phyloP scores from a whole-genome alignment of 2,888 invertebrate genomes.

The Malthinus seriepunctatus region DNA sequence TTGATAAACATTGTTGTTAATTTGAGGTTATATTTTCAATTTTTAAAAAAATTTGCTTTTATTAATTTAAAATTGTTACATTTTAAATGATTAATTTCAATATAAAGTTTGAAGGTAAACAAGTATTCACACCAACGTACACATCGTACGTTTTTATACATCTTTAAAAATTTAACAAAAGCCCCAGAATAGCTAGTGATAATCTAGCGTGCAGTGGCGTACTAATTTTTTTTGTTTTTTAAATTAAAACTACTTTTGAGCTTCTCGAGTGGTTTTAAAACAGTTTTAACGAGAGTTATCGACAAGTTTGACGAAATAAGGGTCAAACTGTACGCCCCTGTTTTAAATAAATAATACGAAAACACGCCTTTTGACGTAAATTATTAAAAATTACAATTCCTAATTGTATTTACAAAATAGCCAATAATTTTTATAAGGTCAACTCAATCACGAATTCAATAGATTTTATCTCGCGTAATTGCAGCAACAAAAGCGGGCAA shows the following conservation, averaged over 20 bases:
- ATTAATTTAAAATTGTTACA: too few relatives aligned
- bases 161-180: too few relatives aligned
- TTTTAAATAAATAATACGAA: background rate
- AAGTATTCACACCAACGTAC: conserved; percentile 8
- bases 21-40: too few relatives aligned
- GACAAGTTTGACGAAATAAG: too few relatives aligned
- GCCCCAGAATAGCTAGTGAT: too few relatives aligned
- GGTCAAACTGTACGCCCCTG: background rate
- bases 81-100: background rate
- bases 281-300: too few relatives aligned
- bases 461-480: conserved; percentile 26
- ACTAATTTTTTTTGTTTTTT: too few relatives aligned
- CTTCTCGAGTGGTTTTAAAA: too few relatives aligned
- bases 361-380: background rate
- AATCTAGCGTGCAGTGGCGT: too few relatives aligned
- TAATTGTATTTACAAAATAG: conserved; percentile 17
- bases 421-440: conserved; percentile 23
- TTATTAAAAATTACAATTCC: conserved; percentile 1
- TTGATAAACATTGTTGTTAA: background rate
- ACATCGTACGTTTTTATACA: too few relatives aligned
- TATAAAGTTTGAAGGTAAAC: conserved; percentile 17
- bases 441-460: conserved; percentile 24
- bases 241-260: too few relatives aligned
- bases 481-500: conserved; percentile 24
- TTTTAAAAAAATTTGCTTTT: too few relatives aligned